Evolutionary conservation across 2,888 invertebrate species (phyloP).

Genomic region (Dusona sp.): DNA sequence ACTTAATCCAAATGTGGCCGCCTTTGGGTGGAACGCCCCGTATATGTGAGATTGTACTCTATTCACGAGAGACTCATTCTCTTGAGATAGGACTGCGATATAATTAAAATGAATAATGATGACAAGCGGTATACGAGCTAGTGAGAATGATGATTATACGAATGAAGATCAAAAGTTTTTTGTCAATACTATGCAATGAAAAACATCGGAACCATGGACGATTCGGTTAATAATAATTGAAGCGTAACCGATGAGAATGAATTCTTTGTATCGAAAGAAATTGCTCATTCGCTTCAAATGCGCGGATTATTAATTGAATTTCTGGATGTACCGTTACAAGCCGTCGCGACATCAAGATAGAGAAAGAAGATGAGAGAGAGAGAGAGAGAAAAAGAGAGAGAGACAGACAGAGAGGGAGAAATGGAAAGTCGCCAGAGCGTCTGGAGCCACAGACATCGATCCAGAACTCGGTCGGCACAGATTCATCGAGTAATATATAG

Average conservation of each 20-base stretch:
- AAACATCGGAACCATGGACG: not conserved
- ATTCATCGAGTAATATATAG: conserved; percentile 48
- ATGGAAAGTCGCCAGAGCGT: conserved; percentile 74
- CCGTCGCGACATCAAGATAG: conserved; percentile 23
- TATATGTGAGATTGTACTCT: not conserved
- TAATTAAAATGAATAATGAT: not conserved
- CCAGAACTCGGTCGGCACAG: conserved; percentile 64
- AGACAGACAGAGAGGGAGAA: not conserved
- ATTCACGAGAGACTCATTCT: not conserved
- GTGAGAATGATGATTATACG: not conserved
- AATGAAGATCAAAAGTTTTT: not conserved
- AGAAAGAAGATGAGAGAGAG: conserved; percentile 4
- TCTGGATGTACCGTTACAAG: conserved; percentile 21
- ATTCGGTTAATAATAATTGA: not conserved
- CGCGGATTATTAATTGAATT: conserved; percentile 4
- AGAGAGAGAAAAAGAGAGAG: too few species aligned
- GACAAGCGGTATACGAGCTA: not conserved
- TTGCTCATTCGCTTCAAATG: not conserved
- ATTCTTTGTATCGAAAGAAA: not conserved
- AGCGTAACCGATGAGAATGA: not conserved
- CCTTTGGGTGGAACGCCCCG: too few species aligned
- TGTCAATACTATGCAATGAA: not conserved
- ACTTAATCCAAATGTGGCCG: too few species aligned
- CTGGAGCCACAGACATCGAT: conserved; percentile 79
- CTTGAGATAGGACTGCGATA: not conserved